phyloP scores from a whole-genome alignment of 1,140 invertebrate species.

The Octopus bimaculoides region DNA sequence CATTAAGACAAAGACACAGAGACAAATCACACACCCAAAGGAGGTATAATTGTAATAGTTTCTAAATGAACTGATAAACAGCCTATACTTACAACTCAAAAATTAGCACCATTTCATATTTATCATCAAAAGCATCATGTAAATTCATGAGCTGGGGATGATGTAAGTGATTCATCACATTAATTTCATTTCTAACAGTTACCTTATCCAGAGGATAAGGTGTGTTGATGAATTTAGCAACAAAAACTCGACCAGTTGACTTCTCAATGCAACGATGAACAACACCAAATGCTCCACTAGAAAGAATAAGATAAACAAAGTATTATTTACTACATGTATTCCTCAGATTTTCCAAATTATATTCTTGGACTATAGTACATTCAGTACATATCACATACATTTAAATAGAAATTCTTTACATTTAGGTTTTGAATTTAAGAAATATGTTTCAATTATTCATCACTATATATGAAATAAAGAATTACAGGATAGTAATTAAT shows the following conservation, averaged over 20 bases:
- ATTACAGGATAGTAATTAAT: no score
- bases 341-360: no score
- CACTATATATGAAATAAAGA: no score
- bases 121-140: slow-evolving; percentile 98
- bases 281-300: slow-evolving; percentile 91
- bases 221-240: slow-evolving; percentile 98
- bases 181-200: slow-evolving; percentile 95
- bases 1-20: no score
- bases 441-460: no score
- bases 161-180: slow-evolving; percentile 98
- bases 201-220: slow-evolving; percentile 94
- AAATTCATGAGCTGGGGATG: slow-evolving; percentile 96
- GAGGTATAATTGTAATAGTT: no score
- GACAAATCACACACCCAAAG: no score
- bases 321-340: no score
- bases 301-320: slow-evolving; percentile 17
- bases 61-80: background rate
- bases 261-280: slow-evolving; percentile 96
- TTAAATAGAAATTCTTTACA: no score
- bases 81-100: slow-evolving; percentile 89
- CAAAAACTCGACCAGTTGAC: slow-evolving; percentile 93
- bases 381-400: no score
- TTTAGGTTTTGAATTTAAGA: no score
- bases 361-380: no score
- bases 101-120: slow-evolving; percentile 98